Evolutionary conservation across 2,797 vertebrate species (phyloP).

Genomic region (Aselliscus stoliczkanus): DNA sequence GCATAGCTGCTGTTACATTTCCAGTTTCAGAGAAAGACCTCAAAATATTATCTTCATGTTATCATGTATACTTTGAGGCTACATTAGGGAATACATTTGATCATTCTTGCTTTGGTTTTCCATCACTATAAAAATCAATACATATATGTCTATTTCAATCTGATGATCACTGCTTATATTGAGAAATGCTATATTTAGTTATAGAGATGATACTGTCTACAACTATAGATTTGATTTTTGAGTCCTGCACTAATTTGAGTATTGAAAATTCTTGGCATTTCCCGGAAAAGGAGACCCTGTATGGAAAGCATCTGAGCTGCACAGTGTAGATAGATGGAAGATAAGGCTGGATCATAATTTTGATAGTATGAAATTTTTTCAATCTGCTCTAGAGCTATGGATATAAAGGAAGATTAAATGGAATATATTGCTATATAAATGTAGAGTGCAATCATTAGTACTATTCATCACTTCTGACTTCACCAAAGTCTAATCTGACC

Average conservation of each 20-base stretch:
- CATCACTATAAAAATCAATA: not conserved
- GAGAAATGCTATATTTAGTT: not conserved
- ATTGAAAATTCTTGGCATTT: not conserved
- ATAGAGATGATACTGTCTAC: not conserved
- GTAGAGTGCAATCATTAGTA: not conserved
- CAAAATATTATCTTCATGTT: not conserved
- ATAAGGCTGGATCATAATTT: not conserved
- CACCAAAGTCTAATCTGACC: not conserved
- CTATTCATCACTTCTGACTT: not conserved
- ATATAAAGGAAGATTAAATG: conserved; percentile 44
- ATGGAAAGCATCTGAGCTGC: not conserved
- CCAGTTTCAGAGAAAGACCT: not conserved
- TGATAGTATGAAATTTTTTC: conserved; percentile 33
- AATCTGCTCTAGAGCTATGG: not conserved
- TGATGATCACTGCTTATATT: not conserved
- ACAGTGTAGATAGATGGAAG: not conserved
- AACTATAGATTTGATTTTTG: not conserved
- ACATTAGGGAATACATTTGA: not conserved
- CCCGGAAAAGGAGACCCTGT: not conserved
- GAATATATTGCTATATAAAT: not conserved
- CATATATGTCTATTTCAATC: not conserved
- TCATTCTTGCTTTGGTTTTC: not conserved
- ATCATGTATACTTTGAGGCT: not conserved
- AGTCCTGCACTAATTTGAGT: not conserved
- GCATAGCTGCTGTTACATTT: not conserved